Percentiles rank a stretch among this genome's conserved stretches.
phyloP scores from a whole-genome alignment of 2,888 invertebrate genomes.

The Rosalia funebris region DNA sequence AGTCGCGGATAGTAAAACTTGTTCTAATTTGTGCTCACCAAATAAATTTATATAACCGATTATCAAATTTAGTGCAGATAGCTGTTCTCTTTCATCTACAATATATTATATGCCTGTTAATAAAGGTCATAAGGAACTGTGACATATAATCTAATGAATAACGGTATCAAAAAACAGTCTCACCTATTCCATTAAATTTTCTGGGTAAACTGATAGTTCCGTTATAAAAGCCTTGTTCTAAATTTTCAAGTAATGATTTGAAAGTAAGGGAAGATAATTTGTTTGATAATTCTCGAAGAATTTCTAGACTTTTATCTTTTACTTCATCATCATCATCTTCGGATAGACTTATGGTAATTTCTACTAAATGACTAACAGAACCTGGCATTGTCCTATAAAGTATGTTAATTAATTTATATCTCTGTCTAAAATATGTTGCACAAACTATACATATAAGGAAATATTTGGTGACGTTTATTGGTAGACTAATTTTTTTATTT shows the following conservation, averaged over 20 bases:
- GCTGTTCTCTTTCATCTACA: slow-evolving; percentile 71
- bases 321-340: slow-evolving; percentile 73
- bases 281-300: slow-evolving; percentile 61
- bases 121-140: no score
- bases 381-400: slow-evolving; percentile 70
- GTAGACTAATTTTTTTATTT: no score
- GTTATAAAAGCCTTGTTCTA: slow-evolving; percentile 71
- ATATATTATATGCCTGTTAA: no score
- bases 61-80: slow-evolving; percentile 71
- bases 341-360: slow-evolving; percentile 74
- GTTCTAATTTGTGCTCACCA: slow-evolving; percentile 67
- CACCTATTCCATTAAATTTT: slow-evolving; percentile 72
- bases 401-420: no score
- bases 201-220: slow-evolving; percentile 73
- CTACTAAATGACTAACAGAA: slow-evolving; percentile 71
- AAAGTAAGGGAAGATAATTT: slow-evolving; percentile 61
- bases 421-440: no score
- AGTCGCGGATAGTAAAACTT: slow-evolving; percentile 67
- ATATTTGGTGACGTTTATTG: no score
- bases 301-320: slow-evolving; percentile 59
- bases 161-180: no score
- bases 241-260: slow-evolving; percentile 66
- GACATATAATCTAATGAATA: no score
- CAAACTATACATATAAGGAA: no score
- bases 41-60: slow-evolving; percentile 75